These are phyloP conservation scores for Marmota monax DNA, from an alignment of 2,113 vertebrate genomes.

Conservation along the genomic window DNA sequence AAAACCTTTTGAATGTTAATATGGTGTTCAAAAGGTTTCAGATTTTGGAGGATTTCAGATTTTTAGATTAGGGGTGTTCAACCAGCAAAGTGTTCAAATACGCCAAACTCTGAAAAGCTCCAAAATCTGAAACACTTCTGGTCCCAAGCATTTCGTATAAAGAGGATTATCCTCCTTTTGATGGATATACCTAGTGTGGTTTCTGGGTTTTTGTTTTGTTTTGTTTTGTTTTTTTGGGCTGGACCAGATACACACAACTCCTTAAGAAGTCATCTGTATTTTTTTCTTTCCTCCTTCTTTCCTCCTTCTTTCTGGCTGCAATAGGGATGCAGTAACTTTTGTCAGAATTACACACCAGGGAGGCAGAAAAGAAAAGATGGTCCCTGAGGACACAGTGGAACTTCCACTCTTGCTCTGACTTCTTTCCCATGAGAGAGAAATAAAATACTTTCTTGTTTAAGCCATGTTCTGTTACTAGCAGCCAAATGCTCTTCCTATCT, in stretches of 20 bases:
- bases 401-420: not conserved
- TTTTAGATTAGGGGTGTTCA: not conserved
- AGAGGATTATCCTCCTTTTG: not conserved
- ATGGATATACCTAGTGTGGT: fast-evolving
- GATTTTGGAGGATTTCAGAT: not conserved
- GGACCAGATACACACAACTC: not conserved
- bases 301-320: not conserved
- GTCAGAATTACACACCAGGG: not conserved
- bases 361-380: not conserved
- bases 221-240: not conserved
- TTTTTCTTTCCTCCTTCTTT: not conserved
- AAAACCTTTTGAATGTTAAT: not conserved
- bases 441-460: not conserved
- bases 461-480: not conserved
- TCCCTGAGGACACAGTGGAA: not conserved
- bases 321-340: not conserved
- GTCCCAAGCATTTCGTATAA: not conserved
- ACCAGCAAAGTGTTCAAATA: not conserved
- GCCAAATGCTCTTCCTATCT: not conserved
- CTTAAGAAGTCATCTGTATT: not conserved
- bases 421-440: not conserved
- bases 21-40: not conserved
- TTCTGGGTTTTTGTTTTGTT: not conserved
- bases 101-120: not conserved
- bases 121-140: not conserved